Evolutionary conservation across 2,113 vertebrate species (phyloP), one percentile per base, ranked within the genome.

Genomic region (Ophiodon elongatus): DNA sequence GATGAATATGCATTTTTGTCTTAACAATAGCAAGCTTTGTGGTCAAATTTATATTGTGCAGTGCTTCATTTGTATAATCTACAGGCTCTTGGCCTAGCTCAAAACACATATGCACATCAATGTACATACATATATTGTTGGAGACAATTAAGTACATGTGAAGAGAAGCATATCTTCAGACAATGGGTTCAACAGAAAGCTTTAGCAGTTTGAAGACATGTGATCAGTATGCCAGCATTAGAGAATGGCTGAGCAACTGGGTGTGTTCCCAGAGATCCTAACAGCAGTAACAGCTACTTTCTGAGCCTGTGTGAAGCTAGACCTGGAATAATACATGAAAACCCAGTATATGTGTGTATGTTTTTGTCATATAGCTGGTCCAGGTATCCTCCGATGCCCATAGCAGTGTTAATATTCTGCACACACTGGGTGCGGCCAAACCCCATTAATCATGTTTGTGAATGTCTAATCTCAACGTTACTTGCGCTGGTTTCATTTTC

Each of bases 361-460:
- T 86, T 59, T 83, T 47, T 73, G 29, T 82, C 4, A 11, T 68
- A 50, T 82, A 79, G 54, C 74, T 83, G 41, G 87, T 84, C 56
- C 81, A 90, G 85, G 84, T 87, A 87, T 85, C 84, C 85, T 88
- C 80, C 76, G 79, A 75, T 87, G 86, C 81, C 90, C 84, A 89
- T 76, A 70, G 82, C 79, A 62, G 74, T 84, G 90, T 95, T 95
- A 92, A 92, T 92, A 95, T 94, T 95, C 93, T 90, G 79, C 83
- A 90, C 91, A 93, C 84, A 93, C 68, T 81, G 80, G 79, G 86
- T 85, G 68, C 70, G 67, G 85, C 89, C 85, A 87, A 89, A 93
- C 80, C 85, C 88, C 94, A 93, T 95, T 94, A 93, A 94, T 95
- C 94, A 94, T 92, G 92, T 94, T 95, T 92, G 93, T 92, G 92